phyloP scores from a whole-genome alignment of 1,140 invertebrate genomes.

The Eciton burchellii region DNA sequence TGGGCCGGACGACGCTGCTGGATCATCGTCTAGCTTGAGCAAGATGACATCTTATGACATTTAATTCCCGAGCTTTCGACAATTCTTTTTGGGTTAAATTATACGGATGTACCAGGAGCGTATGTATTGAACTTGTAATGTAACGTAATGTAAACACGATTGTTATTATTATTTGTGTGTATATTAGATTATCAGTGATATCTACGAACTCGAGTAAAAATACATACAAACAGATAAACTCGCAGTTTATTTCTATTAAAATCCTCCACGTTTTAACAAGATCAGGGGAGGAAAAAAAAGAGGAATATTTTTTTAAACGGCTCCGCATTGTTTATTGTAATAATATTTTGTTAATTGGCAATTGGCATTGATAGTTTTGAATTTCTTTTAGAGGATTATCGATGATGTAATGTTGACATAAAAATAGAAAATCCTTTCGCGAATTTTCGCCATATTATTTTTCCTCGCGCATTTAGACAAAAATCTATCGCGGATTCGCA shows the following conservation, averaged over 20 bases:
- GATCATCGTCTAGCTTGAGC: slow-evolving; percentile 22
- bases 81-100: slow-evolving; percentile 6
- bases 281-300: background rate
- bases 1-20: background rate
- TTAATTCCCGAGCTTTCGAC: slow-evolving; percentile 37
- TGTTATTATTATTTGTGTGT: slow-evolving; percentile 15
- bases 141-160: too few species aligned
- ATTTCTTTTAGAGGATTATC: too few species aligned
- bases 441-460: background rate
- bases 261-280: background rate
- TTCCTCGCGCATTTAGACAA: background rate
- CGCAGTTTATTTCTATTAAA: slow-evolving; percentile 13
- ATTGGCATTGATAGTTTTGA: too few species aligned
- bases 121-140: background rate
- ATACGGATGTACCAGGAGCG: background rate
- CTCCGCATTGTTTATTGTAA: too few species aligned
- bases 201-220: slow-evolving; percentile 2
- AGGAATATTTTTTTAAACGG: too few species aligned
- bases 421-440: background rate
- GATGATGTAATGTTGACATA: background rate
- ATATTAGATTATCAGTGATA: background rate
- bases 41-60: background rate
- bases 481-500: background rate
- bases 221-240: slow-evolving; percentile 13
- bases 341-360: too few species aligned